Evolutionary conservation across 2,113 vertebrate genomes (phyloP).

Genomic region (Chiloscyllium plagiosum): DNA sequence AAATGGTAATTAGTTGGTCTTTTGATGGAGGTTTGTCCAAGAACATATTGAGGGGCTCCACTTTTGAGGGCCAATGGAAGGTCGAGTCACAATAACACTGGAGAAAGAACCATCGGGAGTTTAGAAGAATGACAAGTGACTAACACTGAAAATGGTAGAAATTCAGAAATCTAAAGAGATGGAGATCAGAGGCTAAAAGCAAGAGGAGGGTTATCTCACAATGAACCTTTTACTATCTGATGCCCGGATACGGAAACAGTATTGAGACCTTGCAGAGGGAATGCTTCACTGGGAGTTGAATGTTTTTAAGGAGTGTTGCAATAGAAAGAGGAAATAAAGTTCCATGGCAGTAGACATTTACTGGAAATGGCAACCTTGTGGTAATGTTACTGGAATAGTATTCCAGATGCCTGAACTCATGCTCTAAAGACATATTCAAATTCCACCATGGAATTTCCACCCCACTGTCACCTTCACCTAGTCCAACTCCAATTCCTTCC

Average conservation of each 20-base stretch:
- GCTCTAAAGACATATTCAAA: too few relatives aligned
- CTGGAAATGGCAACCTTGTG: too few relatives aligned
- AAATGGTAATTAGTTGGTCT: not conserved
- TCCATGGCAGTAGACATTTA: not conserved
- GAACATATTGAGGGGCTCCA: not conserved
- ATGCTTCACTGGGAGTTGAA: not conserved
- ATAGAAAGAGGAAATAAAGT: not conserved
- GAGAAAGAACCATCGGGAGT: not conserved
- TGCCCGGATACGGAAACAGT: not conserved
- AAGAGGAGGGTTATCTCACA: not conserved
- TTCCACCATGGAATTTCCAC: too few relatives aligned
- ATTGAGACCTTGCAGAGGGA: not conserved
- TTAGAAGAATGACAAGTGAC: not conserved
- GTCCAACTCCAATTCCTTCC: too few relatives aligned
- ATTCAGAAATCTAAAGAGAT: not conserved
- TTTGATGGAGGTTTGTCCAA: not conserved
- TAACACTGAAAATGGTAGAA: not conserved
- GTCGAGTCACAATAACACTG: not conserved
- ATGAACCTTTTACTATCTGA: not conserved
- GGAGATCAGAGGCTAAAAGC: not conserved
- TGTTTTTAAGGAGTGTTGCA: not conserved
- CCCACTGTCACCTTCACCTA: too few relatives aligned
- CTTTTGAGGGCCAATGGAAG: not conserved
- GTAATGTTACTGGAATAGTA: too few relatives aligned
- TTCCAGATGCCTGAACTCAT: too few relatives aligned